Evolutionary conservation across 1,140 invertebrate species (phyloP).

Genomic region (Nymphalis io): DNA sequence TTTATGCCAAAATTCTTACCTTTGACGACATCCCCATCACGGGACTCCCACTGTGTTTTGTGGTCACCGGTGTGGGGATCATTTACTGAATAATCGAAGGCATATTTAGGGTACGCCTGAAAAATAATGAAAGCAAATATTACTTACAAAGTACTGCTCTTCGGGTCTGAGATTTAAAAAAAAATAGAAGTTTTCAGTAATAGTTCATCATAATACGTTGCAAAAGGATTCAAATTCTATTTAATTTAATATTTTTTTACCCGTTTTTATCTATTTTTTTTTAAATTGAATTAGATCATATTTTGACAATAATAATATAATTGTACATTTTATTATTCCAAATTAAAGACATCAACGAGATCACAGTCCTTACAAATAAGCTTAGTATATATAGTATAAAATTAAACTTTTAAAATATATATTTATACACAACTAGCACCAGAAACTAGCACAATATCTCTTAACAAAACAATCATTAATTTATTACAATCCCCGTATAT

Average conservation of each 20-base stretch:
- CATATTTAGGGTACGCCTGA: conserved; percentile 69
- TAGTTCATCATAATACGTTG: no score
- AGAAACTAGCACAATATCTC: no score
- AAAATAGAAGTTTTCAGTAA: no score
- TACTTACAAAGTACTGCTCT: background rate
- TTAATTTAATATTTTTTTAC: no score
- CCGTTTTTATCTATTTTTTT: no score
- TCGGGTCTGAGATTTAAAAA: no score
- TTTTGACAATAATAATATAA: background rate
- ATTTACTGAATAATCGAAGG: conserved; percentile 75
- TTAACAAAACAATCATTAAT: no score
- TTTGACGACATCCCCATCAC: conserved; percentile 79
- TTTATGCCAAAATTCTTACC: conserved; percentile 48
- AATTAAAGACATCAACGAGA: conserved; percentile 40
- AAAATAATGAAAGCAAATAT: conserved; percentile 36
- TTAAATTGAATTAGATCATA: background rate
- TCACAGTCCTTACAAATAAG: background rate
- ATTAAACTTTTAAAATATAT: background rate
- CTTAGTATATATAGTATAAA: conserved; percentile 8
- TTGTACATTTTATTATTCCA: no score
- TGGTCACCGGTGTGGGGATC: conserved; percentile 77
- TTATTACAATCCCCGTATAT: background rate
- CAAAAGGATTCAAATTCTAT: no score
- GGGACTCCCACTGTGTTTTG: conserved; percentile 80
- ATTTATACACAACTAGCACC: background rate